Evolutionary conservation across 2,113 vertebrate species (phyloP), one percentile per base, ranked within the genome.

Genomic region (Limanda limanda): DNA sequence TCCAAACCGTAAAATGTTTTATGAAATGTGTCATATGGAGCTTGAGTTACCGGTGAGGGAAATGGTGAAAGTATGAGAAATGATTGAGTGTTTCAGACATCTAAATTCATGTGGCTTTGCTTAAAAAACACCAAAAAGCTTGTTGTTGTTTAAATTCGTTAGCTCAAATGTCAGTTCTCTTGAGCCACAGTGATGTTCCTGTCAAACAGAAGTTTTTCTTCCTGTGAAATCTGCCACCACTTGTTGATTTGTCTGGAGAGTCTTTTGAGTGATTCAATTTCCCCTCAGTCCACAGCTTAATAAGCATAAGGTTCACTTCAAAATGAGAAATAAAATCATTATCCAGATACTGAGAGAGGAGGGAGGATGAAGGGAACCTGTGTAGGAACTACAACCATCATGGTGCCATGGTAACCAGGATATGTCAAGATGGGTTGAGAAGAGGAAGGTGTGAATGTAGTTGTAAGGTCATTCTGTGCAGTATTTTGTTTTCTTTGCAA

Each of bases 391-490:
- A 56, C 24, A 68, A 51, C 66, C 57, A 25, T 55, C 9, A 3
- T 45, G 88, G 45, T 79, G 64, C 72, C 71, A 85, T 85, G 79
- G 87, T 57, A 89, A 87, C 74, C 1, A 57, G 42, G 60, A 52
- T 14, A 48, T 76, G 57, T 58, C 37, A 69, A 74, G 74, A 65
- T 81, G 72, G 78, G 66, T 13, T 60, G 37, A 71, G 42, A 86
- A 60, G 17, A 67, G 25, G 25, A 27, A 27, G 20, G 2, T 72
- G 15, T 15, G 0, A 56, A 23, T 76, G 0, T 12, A 45, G 12
- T 24, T 76, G 37, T 68, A 73, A 57, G 18, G 21, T 17, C 6
- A 58, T 54, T 65, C 47, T 74, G 10, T 60, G 11, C 52, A 31
- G 31, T 31, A 7, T 31, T 31, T 31, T 31, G 21, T 76, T 82